These are phyloP conservation scores for Molossus molossus DNA, from an alignment of 2,797 vertebrate species.

Conservation along the genomic window DNA sequence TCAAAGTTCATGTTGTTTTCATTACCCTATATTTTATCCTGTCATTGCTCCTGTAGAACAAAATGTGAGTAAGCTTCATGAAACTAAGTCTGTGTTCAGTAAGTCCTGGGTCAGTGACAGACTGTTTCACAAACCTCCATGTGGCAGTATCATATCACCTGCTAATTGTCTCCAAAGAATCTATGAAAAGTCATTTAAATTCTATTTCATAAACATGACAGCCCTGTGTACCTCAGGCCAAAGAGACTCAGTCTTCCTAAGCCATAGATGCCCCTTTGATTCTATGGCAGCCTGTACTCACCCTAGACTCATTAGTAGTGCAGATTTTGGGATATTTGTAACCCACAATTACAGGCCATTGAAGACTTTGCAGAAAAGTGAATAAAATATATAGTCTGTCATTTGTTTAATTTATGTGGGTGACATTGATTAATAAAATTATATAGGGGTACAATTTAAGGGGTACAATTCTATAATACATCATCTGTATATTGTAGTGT, in stretches of 20 bases:
- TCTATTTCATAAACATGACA: background rate
- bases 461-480: background rate
- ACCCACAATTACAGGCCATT: background rate
- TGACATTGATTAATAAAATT: background rate
- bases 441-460: background rate
- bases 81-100: background rate
- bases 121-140: background rate
- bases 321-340: background rate
- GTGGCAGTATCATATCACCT: background rate
- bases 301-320: background rate
- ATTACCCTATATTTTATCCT: background rate
- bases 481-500: background rate
- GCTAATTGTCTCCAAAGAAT: background rate
- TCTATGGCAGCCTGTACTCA: background rate
- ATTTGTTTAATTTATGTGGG: background rate
- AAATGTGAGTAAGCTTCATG: background rate
- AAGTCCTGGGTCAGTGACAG: background rate
- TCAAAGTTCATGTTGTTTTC: background rate
- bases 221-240: background rate
- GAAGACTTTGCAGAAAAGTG: background rate
- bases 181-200: background rate
- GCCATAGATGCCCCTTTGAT: background rate
- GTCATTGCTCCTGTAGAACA: background rate
- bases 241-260: background rate
- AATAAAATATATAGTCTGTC: conserved; percentile 32